These are phyloP conservation scores for Chymomyza amoena DNA, from an alignment of 2,888 invertebrate genomes.

Conservation along the genomic window DNA sequence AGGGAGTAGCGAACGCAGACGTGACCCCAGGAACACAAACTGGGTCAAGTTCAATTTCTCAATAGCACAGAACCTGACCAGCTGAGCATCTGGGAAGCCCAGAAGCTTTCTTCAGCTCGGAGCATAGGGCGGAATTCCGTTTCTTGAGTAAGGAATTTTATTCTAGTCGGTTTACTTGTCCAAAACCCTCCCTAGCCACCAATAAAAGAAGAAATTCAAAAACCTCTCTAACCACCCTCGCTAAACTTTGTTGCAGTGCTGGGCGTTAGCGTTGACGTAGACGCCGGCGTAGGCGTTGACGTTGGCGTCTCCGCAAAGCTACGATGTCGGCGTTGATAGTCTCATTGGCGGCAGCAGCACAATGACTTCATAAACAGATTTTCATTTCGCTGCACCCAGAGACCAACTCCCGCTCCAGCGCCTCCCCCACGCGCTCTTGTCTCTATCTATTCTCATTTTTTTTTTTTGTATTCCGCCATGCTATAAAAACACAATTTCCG, in stretches of 20 bases:
- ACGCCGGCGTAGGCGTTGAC: background rate
- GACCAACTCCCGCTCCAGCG: background rate
- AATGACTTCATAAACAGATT: conserved; percentile 72
- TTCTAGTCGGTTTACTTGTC: too few species aligned
- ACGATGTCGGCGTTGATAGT: conserved; percentile 25
- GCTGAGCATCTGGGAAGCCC: too few species aligned
- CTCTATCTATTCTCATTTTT: conserved; percentile 3
- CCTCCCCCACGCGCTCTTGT: background rate
- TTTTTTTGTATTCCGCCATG: conserved; percentile 16
- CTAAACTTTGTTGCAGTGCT: background rate
- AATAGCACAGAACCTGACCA: too few species aligned
- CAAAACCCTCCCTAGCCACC: conserved; percentile 12
- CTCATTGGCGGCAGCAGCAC: conserved; percentile 37
- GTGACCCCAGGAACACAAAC: too few species aligned
- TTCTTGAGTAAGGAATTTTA: too few species aligned
- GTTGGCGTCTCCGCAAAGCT: conserved; percentile 4
- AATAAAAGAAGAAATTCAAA: background rate
- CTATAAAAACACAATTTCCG: conserved; percentile 61
- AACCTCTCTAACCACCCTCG: background rate
- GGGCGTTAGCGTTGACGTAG: conserved; percentile 13
- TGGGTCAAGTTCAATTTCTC: too few species aligned
- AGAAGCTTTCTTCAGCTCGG: too few species aligned
- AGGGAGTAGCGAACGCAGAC: too few species aligned
- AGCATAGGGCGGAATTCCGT: too few species aligned
- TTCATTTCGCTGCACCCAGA: conserved; percentile 50